phyloP scores from a whole-genome alignment of 1,140 invertebrate genomes.

The Bombus polaris region DNA sequence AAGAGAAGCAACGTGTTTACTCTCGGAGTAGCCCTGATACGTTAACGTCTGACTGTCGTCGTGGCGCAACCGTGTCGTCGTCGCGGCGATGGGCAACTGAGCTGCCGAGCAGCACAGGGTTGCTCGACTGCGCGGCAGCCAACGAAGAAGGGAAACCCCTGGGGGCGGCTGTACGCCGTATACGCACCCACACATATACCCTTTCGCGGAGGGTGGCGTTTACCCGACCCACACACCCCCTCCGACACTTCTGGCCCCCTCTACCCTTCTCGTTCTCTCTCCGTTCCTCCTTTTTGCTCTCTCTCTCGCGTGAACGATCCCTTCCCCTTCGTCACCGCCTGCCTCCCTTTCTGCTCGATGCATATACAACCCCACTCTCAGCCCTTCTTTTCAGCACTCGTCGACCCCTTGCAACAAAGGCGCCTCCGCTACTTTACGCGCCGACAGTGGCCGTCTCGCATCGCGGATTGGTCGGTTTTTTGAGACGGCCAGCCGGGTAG shows the following conservation, averaged over 20 bases:
- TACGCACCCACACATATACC: constrained; percentile 59
- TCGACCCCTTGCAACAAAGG: constrained; percentile 63
- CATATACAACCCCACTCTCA: constrained; percentile 36
- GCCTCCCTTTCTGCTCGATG: constrained; percentile 35
- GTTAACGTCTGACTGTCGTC: constrained; percentile 45
- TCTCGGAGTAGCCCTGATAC: constrained; percentile 29
- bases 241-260: constrained; percentile 15
- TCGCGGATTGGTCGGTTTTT: constrained; percentile 83
- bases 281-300: background rate
- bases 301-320: background rate
- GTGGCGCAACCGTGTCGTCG: constrained; percentile 78
- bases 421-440: constrained; percentile 78
- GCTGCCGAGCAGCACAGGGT: constrained; percentile 76
- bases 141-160: constrained; percentile 74
- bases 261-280: background rate
- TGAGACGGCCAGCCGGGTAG: constrained; percentile 77
- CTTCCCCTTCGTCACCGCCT: constrained; percentile 18
- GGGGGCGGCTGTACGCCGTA: constrained; percentile 67
- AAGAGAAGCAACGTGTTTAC: constrained; percentile 22
- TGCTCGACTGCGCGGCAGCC: constrained; percentile 74
- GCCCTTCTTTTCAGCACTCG: constrained; percentile 53
- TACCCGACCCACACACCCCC: constrained; percentile 49
- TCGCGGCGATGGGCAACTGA: constrained; percentile 82
- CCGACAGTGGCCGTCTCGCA: constrained; percentile 82
- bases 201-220: constrained; percentile 58